Evolutionary conservation across 2,888 invertebrate genomes (phyloP).

Genomic region (Drosophila conformis): DNA sequence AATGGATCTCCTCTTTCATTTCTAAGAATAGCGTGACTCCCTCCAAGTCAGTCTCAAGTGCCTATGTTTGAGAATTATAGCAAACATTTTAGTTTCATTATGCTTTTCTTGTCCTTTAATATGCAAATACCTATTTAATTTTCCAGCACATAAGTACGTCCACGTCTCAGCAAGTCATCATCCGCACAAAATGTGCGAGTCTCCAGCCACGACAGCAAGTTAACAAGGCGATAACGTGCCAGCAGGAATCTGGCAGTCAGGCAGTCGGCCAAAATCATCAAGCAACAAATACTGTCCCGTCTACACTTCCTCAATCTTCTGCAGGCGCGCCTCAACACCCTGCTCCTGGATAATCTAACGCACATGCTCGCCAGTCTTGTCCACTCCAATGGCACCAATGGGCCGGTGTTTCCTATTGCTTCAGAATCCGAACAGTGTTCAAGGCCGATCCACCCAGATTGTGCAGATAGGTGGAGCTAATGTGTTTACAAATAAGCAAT

Average conservation of each 20-base stretch:
- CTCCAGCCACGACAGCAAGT: slow-evolving; percentile 41
- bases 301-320: slow-evolving; percentile 78
- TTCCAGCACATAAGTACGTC: slow-evolving; percentile 1
- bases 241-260: slow-evolving; percentile 13
- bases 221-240: slow-evolving; percentile 11
- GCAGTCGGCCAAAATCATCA: slow-evolving; percentile 71
- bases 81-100: too few species aligned
- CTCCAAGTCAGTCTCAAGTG: too few species aligned
- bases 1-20: too few species aligned
- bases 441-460: slow-evolving; percentile 86
- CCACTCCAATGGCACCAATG: slow-evolving; percentile 86
- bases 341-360: slow-evolving; percentile 82
- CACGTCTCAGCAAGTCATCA: slow-evolving; percentile 8
- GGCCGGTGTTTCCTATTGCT: slow-evolving; percentile 83
- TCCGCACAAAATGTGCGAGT: slow-evolving; percentile 16
- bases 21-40: too few species aligned
- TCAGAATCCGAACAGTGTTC: slow-evolving; percentile 86
- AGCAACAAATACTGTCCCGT: slow-evolving; percentile 86
- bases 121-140: slow-evolving; percentile 41
- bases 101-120: not conserved
- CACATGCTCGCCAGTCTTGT: slow-evolving; percentile 85
- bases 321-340: slow-evolving; percentile 84
- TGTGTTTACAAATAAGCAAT: slow-evolving; percentile 14
- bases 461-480: slow-evolving; percentile 46
- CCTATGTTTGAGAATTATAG: too few species aligned